Evolutionary conservation across 2,888 invertebrate genomes (phyloP).

Genomic region (Ormyrus labotus): DNA sequence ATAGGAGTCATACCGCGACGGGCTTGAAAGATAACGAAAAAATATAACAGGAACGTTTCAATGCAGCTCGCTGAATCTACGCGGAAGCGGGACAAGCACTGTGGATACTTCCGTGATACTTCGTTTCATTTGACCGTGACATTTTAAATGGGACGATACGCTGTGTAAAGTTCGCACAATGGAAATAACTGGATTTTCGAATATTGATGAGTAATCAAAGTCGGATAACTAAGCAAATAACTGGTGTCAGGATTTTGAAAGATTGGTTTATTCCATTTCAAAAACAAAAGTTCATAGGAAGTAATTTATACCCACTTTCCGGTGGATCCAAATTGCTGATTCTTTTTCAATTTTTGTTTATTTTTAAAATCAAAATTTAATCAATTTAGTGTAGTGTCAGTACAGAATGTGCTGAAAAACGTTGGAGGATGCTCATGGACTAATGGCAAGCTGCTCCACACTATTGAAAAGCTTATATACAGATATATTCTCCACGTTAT

Average conservation of each 20-base stretch:
- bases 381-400: no score
- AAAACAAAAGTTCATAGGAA: no score
- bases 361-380: no score
- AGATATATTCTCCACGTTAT: no score
- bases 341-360: no score
- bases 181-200: not conserved
- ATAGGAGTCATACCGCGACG: no score
- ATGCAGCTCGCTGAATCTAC: not conserved
- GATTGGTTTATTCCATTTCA: slow-evolving; percentile 13
- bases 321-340: no score
- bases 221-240: not conserved
- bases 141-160: slow-evolving; percentile 3
- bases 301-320: no score
- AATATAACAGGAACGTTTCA: not conserved
- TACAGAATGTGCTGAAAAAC: no score
- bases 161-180: not conserved
- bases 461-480: no score
- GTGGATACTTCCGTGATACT: slow-evolving; percentile 43
- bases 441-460: no score
- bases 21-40: not conserved
- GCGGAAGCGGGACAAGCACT: slow-evolving; percentile 19
- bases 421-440: no score
- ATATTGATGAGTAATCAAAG: slow-evolving; percentile 14
- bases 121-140: slow-evolving; percentile 29
- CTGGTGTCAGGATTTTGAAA: slow-evolving; percentile 25